These are phyloP conservation scores for Sorex araneus DNA, from an alignment of 2,113 vertebrate species.

Conservation along the genomic window DNA sequence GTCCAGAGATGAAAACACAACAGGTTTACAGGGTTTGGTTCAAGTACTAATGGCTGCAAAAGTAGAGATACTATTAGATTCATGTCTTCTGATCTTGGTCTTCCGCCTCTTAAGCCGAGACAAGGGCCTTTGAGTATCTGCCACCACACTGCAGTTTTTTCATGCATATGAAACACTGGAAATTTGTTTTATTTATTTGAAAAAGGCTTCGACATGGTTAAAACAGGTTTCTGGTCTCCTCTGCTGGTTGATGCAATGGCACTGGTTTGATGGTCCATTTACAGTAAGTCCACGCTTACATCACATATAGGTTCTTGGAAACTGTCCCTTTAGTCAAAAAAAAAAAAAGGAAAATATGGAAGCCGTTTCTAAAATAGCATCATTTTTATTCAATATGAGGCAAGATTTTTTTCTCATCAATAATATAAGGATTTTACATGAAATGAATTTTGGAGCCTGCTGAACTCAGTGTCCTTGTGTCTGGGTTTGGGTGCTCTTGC, in stretches of 20 bases:
- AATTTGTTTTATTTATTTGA: constrained; percentile 26
- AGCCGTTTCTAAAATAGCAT: not conserved
- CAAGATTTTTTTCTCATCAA: not conserved
- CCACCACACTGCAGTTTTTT: not conserved
- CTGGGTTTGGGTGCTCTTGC: not conserved
- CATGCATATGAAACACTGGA: not conserved
- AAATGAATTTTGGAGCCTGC: not conserved
- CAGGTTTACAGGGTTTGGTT: not conserved
- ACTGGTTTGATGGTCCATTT: not conserved
- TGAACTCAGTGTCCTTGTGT: not conserved
- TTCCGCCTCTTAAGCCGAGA: not conserved
- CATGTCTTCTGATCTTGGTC: not conserved
- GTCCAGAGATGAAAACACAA: not conserved
- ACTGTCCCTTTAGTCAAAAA: not conserved
- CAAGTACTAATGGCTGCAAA: not conserved
- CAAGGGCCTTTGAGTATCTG: not conserved
- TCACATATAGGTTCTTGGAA: not conserved
- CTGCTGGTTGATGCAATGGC: not conserved
- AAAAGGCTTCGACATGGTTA: not conserved
- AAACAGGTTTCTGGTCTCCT: not conserved
- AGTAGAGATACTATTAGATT: accelerated
- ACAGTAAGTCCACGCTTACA: not conserved
- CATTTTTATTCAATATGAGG: not conserved
- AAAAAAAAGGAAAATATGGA: not conserved
- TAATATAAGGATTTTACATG: not conserved